Percentiles rank a stretch among this genome's conserved stretches.
phyloP scores from a whole-genome alignment of 2,113 vertebrate genomes.

The Diglossa brunneiventris region DNA sequence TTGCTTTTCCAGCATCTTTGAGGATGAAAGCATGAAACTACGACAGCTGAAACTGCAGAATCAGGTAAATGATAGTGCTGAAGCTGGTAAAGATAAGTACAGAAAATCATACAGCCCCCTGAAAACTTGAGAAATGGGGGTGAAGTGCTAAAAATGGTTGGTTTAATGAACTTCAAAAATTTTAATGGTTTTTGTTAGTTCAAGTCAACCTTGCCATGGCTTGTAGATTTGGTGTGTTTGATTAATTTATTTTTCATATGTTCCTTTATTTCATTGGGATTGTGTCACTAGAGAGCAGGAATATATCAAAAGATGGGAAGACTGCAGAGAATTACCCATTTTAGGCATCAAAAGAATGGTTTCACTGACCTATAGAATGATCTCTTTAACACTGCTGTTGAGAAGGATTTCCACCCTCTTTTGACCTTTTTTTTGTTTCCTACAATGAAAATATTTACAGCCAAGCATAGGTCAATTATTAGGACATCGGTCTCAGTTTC shows the following conservation, averaged over 20 bases:
- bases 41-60: constrained; percentile 92
- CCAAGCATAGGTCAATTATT: not conserved
- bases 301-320: not conserved
- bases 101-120: not conserved
- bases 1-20: constrained; percentile 77
- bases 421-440: not conserved
- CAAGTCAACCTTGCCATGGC: not conserved
- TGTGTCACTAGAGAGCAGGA: not conserved
- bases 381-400: not conserved
- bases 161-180: not conserved
- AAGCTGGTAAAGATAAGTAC: not conserved
- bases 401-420: not conserved
- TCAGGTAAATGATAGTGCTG: constrained; percentile 77
- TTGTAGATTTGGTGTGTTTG: not conserved
- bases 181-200: not conserved
- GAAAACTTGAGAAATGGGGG: not conserved
- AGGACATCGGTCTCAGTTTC: not conserved
- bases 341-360: not conserved
- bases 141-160: not conserved
- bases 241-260: not conserved
- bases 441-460: not conserved
- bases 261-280: not conserved
- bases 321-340: not conserved
- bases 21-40: constrained; percentile 84
- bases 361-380: fast-evolving